Evolutionary conservation across 2,797 vertebrate genomes (phyloP).

Genomic region (Acropternis orthonyx): DNA sequence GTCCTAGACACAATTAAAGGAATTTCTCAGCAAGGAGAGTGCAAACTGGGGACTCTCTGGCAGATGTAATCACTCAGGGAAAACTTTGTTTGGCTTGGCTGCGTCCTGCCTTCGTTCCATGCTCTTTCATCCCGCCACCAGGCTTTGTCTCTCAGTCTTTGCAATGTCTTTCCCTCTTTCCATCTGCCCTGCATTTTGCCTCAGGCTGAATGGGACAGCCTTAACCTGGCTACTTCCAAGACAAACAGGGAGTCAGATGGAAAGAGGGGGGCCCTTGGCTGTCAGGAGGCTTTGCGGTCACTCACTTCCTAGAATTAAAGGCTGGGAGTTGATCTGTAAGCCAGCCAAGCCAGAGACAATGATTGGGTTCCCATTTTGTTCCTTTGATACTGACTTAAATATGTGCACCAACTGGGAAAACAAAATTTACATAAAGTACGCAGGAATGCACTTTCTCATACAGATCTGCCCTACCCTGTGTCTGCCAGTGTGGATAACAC

Average conservation of each 20-base stretch:
- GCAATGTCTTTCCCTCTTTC: not conserved
- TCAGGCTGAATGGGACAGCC: not conserved
- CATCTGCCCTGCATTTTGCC: not conserved
- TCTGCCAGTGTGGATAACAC: not conserved
- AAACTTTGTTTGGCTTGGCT: conserved; percentile 63
- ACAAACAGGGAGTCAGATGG: not conserved
- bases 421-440: not conserved
- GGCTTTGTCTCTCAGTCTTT: not conserved
- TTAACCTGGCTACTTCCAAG: conserved; percentile 33
- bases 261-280: not conserved
- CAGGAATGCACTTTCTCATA: not conserved
- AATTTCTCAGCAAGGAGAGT: conserved; percentile 31
- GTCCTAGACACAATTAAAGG: conserved; percentile 28
- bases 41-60: conserved; percentile 42
- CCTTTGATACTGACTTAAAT: conserved; percentile 13
- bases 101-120: not conserved
- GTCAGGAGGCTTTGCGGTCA: not conserved
- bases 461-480: not conserved
- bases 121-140: not conserved
- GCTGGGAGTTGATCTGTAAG: conserved; percentile 27
- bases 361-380: conserved; percentile 31
- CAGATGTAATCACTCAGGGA: conserved; percentile 66
- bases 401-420: not conserved
- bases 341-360: conserved; percentile 27
- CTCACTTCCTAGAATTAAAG: conserved; percentile 52